Conservation (phyloP, 2,888 invertebrate species). For the Oxystoma pomonae region DNA sequence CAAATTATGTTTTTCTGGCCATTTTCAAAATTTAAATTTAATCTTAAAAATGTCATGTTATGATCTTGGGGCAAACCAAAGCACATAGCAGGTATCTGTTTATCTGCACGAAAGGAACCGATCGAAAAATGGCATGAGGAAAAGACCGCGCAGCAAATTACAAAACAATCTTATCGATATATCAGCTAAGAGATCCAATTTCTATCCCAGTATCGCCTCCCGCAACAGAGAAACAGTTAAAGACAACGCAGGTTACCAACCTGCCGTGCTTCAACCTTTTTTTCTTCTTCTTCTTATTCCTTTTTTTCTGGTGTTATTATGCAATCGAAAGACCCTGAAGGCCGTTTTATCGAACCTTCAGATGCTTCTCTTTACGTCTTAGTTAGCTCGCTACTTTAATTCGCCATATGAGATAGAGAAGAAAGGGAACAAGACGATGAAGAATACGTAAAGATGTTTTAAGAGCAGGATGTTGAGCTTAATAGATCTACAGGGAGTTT, state of each 20-base stretch:
- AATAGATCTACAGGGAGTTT: neutral
- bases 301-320: neutral
- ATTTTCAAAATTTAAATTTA: too few relatives aligned
- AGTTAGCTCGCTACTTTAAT: neutral
- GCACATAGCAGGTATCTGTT: neutral
- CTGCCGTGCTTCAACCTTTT: neutral
- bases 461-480: neutral
- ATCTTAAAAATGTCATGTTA: too few relatives aligned
- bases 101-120: neutral
- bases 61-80: neutral
- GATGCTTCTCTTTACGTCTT: neutral
- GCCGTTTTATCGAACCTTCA: neutral
- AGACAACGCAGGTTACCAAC: neutral
- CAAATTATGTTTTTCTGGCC: too few relatives aligned
- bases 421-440: neutral
- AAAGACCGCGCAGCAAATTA: neutral
- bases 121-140: neutral
- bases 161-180: neutral
- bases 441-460: too few relatives aligned
- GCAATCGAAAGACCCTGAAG: neutral
- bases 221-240: neutral
- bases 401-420: neutral
- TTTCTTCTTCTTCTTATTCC: neutral
- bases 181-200: neutral
- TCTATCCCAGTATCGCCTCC: neutral